Conservation (phyloP, 2,797 vertebrate species). For the Microctenopoma stevenorrisi region DNA sequence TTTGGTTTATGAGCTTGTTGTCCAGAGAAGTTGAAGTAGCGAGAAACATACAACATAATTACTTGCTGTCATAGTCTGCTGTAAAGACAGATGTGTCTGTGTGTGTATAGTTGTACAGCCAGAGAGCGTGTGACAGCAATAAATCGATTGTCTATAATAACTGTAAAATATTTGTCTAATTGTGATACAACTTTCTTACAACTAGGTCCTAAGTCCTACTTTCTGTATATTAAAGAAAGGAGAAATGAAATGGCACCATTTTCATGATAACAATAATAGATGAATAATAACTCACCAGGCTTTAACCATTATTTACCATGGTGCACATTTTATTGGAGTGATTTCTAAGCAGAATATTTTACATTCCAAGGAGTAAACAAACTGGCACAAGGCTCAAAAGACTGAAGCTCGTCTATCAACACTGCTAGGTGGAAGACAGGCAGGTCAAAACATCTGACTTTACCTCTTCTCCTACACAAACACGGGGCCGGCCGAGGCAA, state of each 20-base stretch:
- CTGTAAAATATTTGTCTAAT: slow-evolving; percentile 11
- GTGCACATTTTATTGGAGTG: slow-evolving; percentile 14
- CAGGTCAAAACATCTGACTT: slow-evolving; percentile 40
- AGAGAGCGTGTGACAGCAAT: not conserved
- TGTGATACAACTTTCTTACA: not conserved
- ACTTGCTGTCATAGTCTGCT: slow-evolving; percentile 17
- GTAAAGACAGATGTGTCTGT: not conserved
- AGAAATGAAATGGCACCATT: not conserved
- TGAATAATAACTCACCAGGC: not conserved
- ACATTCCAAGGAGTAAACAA: slow-evolving; percentile 28
- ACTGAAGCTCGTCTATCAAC: slow-evolving; percentile 24
- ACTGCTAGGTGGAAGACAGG: slow-evolving; percentile 35
- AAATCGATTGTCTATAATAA: slow-evolving; percentile 11
- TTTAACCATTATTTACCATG: not conserved
- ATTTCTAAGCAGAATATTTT: slow-evolving; percentile 27
- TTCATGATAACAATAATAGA: not conserved
- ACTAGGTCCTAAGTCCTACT: not conserved
- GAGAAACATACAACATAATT: slow-evolving; percentile 38
- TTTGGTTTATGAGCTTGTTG: slow-evolving; percentile 53
- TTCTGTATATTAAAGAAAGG: not conserved
- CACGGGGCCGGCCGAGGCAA: slow-evolving; percentile 13
- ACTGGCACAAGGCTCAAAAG: not conserved
- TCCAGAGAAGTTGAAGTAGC: slow-evolving; percentile 17
- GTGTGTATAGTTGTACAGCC: slow-evolving; percentile 8
- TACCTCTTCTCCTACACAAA: slow-evolving; percentile 62